Evolutionary conservation across 2,888 invertebrate species (phyloP), one percentile per base, ranked within the genome.

Genomic region (Byasa hedistus): DNA sequence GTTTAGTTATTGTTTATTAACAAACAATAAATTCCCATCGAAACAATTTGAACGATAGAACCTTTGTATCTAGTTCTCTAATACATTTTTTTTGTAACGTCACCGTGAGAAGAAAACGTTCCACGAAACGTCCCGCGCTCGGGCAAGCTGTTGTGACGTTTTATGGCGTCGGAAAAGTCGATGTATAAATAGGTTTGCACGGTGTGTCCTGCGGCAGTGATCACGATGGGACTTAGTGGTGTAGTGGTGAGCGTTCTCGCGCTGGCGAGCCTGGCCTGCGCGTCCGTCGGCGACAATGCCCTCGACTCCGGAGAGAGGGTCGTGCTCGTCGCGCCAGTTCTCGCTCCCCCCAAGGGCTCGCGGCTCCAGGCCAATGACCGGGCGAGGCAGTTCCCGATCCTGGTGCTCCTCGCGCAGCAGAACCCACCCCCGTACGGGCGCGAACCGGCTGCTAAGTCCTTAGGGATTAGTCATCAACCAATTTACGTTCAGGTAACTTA

Each of bases 131-230:
- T 74, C 73, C 76, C 83, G 82, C 81, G 71, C 23, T 48, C 48
- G 24, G 69, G 66, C 68, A 68, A 69, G 70, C 71, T 71, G 70
- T 71, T 65, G 73, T 76, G 87, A 86, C 87, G 87, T 87, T 82
- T 68, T 66, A 65, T 61, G 69, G 69, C 79, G 80, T 75, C 77
- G 76, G 81, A 86, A 86, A 85, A 85, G 75, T 83, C 75, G 74
- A 75, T 73, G 76, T 91, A 91, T 91, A 91, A 84, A 91, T 88
- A 89, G 86, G 84, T 86, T 81, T 77, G 81, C 79, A 73, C 76
- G 75, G 75, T 76, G 78, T 71, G 76, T 85, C 86, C 87, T 82
- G 81, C 83, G 84, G 77, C 87, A 90, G 89, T 91, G 68, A 84
- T 77, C 83, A 85, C 78, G 76, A 89, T 89, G 90, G 87, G 86